These are phyloP conservation scores for Chaunax sp. DNA, from an alignment of 2,797 vertebrate genomes.

Conservation along the genomic window DNA sequence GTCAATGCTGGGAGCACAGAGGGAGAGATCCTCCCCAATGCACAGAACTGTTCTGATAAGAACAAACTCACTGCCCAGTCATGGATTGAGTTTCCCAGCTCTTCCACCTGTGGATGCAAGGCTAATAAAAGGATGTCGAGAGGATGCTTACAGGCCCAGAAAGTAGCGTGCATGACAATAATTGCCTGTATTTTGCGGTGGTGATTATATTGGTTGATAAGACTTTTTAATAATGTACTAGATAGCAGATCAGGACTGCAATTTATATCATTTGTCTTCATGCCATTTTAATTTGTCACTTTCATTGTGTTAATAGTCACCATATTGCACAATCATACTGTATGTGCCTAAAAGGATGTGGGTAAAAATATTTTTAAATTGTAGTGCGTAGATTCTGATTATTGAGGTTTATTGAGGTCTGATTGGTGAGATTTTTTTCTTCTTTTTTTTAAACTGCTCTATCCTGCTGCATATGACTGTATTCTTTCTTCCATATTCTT, in stretches of 20 bases:
- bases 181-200: conserved; percentile 60
- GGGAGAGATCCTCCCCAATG: conserved; percentile 51
- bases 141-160: conserved; percentile 52
- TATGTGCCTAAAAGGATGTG: conserved; percentile 75
- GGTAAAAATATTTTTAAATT: conserved; percentile 65
- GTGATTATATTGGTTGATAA: conserved; percentile 29
- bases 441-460: conserved; percentile 37
- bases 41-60: conserved; percentile 67
- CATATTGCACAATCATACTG: conserved; percentile 59
- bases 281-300: conserved; percentile 47
- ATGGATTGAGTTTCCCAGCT: conserved; percentile 64
- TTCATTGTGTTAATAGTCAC: conserved; percentile 51
- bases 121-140: conserved; percentile 46
- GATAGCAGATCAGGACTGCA: conserved; percentile 28
- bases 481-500: conserved; percentile 33
- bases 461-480: conserved; percentile 41
- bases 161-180: conserved; percentile 48
- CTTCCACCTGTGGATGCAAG: conserved; percentile 40
- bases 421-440: conserved; percentile 44
- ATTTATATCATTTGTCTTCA: conserved; percentile 30
- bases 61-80: conserved; percentile 67
- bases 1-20: conserved; percentile 61
- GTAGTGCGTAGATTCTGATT: conserved; percentile 46
- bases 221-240: conserved; percentile 10
- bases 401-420: conserved; percentile 38